phyloP scores from a whole-genome alignment of 2,797 vertebrate genomes.

The Platalea minor region DNA sequence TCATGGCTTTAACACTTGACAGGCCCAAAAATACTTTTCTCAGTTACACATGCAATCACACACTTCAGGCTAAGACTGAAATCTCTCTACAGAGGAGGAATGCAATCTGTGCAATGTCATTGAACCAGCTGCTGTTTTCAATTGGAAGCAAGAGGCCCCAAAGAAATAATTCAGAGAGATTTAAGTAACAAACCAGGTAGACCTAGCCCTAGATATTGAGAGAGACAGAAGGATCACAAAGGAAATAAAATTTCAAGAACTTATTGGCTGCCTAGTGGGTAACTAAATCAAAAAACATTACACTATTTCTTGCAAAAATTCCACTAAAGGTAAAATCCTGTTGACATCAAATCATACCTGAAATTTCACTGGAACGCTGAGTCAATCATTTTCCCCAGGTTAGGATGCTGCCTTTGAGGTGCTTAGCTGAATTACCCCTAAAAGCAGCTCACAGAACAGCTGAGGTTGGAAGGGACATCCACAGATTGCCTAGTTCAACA shows the following conservation, averaged over 20 bases:
- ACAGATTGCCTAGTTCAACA: background rate
- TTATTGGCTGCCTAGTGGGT: background rate
- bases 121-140: background rate
- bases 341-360: background rate
- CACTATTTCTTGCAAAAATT: background rate
- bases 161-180: background rate
- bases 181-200: background rate
- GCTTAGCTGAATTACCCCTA: background rate
- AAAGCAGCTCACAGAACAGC: background rate
- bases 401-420: background rate
- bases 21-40: background rate
- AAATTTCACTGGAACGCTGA: background rate
- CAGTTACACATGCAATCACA: background rate
- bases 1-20: background rate
- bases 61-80: background rate
- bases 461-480: background rate
- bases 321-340: background rate
- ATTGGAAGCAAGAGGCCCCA: background rate
- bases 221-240: background rate
- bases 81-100: background rate
- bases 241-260: background rate
- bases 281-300: background rate
- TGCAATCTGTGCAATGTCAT: background rate
- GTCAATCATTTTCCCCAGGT: background rate
- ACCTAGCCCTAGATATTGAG: background rate